A percentile compares a stretch with the other conserved stretches of the same genome.
These are phyloP conservation scores for Pachydiplax longipennis DNA, from an alignment of 2,888 invertebrate genomes.

Conservation along the genomic window DNA sequence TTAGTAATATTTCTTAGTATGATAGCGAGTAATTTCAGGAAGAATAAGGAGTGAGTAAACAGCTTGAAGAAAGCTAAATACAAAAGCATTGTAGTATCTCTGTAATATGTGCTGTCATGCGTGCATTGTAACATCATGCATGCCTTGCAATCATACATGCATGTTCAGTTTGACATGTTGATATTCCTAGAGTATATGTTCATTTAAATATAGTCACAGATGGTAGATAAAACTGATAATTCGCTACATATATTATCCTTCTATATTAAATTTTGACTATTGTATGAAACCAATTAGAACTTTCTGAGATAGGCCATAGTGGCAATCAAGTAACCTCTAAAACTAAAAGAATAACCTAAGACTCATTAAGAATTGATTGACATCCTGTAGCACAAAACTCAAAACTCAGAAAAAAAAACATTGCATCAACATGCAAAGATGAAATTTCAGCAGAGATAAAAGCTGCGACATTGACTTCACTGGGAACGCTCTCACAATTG, in stretches of 20 bases:
- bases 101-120: neutral
- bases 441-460: neutral
- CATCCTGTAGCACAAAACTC: neutral
- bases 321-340: no score
- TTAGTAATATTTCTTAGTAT: neutral
- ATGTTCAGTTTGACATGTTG: neutral
- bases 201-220: no score
- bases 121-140: neutral
- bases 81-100: neutral
- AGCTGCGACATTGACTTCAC: neutral
- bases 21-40: no score
- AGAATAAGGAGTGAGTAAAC: no score
- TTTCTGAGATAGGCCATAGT: no score
- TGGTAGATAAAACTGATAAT: neutral
- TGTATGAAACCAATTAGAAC: no score
- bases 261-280: neutral
- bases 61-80: neutral
- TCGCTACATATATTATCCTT: neutral
- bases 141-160: neutral
- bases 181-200: neutral
- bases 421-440: neutral
- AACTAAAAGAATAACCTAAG: no score
- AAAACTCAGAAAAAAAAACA: neutral
- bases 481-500: neutral
- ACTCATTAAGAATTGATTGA: neutral